Evolutionary conservation across 2,888 invertebrate species (phyloP).

Genomic region (Ormyrus rosae): DNA sequence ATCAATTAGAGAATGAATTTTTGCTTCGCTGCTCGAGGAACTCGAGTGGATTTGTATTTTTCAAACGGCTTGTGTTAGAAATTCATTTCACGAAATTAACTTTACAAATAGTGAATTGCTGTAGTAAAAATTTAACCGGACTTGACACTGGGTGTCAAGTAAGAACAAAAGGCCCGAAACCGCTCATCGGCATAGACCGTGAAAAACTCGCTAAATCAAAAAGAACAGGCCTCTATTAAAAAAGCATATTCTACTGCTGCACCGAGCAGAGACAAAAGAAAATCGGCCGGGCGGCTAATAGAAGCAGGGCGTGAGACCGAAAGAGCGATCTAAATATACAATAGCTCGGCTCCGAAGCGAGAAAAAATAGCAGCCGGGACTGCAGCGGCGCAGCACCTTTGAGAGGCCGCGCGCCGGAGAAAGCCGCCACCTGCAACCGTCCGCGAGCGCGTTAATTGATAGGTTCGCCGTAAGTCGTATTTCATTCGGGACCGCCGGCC

Average conservation of each 20-base stretch:
- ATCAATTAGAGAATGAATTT: background rate
- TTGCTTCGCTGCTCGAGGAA: too few species aligned
- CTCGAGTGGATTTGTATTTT: too few species aligned
- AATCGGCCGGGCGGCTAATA: background rate
- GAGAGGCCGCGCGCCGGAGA: background rate
- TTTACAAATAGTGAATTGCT: too few species aligned
- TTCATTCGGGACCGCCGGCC: background rate
- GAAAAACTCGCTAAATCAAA: too few species aligned
- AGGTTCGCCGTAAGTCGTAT: conserved; percentile 26
- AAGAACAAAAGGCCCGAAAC: too few species aligned
- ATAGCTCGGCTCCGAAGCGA: background rate
- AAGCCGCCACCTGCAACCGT: conserved; percentile 39
- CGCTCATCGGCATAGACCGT: background rate
- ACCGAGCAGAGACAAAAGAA: background rate
- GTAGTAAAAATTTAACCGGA: too few species aligned
- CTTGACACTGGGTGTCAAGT: too few species aligned
- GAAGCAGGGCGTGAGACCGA: background rate
- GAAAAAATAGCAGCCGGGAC: background rate
- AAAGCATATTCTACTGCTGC: too few species aligned
- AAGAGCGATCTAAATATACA: background rate
- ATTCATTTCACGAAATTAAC: too few species aligned
- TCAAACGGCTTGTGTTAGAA: too few species aligned
- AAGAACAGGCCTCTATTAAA: too few species aligned
- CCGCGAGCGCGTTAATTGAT: conserved; percentile 39
- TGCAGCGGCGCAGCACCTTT: too few species aligned